Percentiles rank a stretch among this genome's conserved stretches.
phyloP scores from a whole-genome alignment of 2,888 invertebrate genomes.

The Hyposoter didymator region DNA sequence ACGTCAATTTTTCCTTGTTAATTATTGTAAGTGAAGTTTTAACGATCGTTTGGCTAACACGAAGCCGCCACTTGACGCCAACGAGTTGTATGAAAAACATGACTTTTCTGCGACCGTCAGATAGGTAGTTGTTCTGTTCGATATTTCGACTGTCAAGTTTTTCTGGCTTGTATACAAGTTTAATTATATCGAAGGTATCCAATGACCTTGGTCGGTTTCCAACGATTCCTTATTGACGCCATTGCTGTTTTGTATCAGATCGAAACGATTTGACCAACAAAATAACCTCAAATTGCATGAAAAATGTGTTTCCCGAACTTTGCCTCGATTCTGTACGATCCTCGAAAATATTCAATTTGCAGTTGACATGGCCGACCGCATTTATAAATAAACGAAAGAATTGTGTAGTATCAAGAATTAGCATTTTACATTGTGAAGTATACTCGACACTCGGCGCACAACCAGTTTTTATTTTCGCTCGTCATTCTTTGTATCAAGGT shows the following conservation, averaged over 20 bases:
- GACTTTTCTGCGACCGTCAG: background rate
- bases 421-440: background rate
- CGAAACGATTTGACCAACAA: background rate
- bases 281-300: background rate
- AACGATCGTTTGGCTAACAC: too few relatives aligned
- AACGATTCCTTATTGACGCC: conserved; percentile 13
- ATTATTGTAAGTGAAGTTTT: too few relatives aligned
- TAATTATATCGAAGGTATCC: conserved; percentile 20
- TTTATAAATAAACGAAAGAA: background rate
- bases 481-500: conserved; percentile 9
- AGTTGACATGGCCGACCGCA: background rate
- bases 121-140: background rate
- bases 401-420: background rate
- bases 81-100: too few relatives aligned
- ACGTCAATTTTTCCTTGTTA: too few relatives aligned
- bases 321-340: background rate
- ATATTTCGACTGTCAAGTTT: background rate
- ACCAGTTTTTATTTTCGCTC: background rate
- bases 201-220: conserved; percentile 18
- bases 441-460: background rate
- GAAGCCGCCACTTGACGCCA: too few relatives aligned
- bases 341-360: background rate
- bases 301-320: background rate
- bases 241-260: background rate
- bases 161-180: conserved; percentile 21